Percentiles rank a stretch among this genome's conserved stretches.
phyloP scores from a whole-genome alignment of 2,113 vertebrate genomes.

The Oryzias javanicus region DNA sequence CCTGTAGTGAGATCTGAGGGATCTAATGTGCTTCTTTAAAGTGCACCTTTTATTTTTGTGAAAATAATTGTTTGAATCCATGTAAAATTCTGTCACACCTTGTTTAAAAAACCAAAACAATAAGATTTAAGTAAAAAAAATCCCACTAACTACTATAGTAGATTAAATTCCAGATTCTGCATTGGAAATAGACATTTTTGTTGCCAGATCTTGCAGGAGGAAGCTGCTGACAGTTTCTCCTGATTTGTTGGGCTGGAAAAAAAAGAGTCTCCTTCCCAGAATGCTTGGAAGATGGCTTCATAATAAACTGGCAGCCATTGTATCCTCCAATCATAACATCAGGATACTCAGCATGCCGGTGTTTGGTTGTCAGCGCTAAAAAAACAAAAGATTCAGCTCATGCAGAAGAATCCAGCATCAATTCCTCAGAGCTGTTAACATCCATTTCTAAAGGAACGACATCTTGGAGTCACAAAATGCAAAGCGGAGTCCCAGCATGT shows the following conservation, averaged over 20 bases:
- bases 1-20: no score
- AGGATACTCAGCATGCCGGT: neutral
- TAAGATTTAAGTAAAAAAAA: no score
- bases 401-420: no score
- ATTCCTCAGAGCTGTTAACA: neutral
- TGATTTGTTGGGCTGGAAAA: neutral
- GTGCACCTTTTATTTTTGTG: no score
- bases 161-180: no score
- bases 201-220: neutral
- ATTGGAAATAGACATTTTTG: neutral
- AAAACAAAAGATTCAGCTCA: neutral
- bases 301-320: neutral
- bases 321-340: neutral
- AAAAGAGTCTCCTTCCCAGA: no score
- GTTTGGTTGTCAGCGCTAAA: neutral
- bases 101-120: no score
- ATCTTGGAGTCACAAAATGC: slow-evolving; percentile 6
- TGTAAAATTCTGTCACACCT: no score
- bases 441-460: neutral
- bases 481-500: neutral
- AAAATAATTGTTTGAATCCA: no score
- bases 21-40: no score
- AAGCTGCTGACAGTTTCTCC: neutral
- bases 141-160: no score
- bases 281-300: no score